Evolutionary conservation across 2,888 invertebrate species (phyloP), one percentile per base, ranked within the genome.

Genomic region (Tenthredo amoena): DNA sequence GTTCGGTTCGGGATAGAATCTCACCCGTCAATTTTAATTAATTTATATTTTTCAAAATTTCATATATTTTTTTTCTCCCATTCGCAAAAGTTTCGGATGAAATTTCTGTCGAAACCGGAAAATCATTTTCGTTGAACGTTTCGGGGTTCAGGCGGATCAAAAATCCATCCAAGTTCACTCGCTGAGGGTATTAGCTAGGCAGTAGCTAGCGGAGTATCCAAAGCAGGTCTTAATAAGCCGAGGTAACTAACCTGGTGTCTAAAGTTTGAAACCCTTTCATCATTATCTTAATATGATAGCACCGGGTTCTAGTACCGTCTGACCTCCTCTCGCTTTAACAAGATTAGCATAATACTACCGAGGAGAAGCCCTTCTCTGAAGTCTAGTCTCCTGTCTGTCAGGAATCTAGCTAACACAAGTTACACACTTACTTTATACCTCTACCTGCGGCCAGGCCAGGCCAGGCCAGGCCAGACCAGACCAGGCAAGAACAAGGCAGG

Each of bases 311-410:
- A 88, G 89, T 89, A 91, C 89, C 89, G 91, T 90, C 91, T 90
- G 91, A 92, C 91, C 92, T 89, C 90, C 88, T 91, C 91, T 90
- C 90, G 88, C 89, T 91, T 91, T 92, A 92, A 92, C 91, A 88
- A 91, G 92, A 92, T 92, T 92, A 92, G 89, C 90, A 91, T 92
- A 92, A 92, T 92, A 90, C 91, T 92, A 90, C 91, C 89, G 88
- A 89, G 21, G 21, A 58, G 92, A 92, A 92, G 91, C 92, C 92
- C 90, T 91, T 90, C 91, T 90, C 90, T 88, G 87, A 89, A 89
- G 90, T 91, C 89, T 90, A 87, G 86, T 72, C 87, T 84, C 81
- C 62, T 81, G 81, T 62, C 58, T 81, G 81, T 81, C 81, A 81
- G 81, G 40, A 37, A 81, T 81, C 62, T 37, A 40, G 43, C 58